Percentiles rank a stretch among this genome's conserved stretches.
phyloP scores from a whole-genome alignment of 2,113 vertebrate genomes.

The Otolemur garnettii region DNA sequence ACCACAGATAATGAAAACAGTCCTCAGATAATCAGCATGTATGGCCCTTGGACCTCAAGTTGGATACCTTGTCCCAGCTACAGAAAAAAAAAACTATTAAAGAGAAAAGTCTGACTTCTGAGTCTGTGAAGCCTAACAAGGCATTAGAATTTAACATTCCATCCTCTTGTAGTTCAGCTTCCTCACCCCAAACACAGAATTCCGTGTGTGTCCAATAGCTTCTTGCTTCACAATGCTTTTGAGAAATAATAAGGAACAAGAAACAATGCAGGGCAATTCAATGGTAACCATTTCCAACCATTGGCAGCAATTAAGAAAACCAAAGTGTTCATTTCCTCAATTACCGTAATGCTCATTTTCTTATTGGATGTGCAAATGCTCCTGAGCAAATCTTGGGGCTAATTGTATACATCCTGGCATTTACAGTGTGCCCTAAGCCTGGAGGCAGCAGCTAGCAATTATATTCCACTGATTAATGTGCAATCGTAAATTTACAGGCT shows the following conservation, averaged over 20 bases:
- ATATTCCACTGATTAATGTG: constrained; percentile 79
- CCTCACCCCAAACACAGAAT: constrained; percentile 58
- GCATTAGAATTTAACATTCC: neutral
- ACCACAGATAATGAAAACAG: too few species aligned
- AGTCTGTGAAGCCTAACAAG: neutral
- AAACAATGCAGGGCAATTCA: constrained; percentile 70
- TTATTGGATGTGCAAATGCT: constrained; percentile 67
- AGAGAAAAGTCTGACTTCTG: neutral
- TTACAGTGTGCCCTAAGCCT: constrained; percentile 59
- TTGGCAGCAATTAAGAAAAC: constrained; percentile 65
- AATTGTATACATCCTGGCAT: constrained; percentile 62
- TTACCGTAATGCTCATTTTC: constrained; percentile 79
- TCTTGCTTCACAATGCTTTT: constrained; percentile 54
- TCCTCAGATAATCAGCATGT: too few species aligned
- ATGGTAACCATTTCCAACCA: constrained; percentile 64
- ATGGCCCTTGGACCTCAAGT: too few species aligned
- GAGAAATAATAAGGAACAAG: constrained; percentile 61
- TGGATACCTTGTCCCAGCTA: neutral
- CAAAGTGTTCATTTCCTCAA: constrained; percentile 81
- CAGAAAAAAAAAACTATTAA: neutral
- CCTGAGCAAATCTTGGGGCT: constrained; percentile 68
- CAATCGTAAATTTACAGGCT: constrained; percentile 80
- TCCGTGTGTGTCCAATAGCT: constrained; percentile 25
- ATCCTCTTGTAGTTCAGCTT: constrained; percentile 10
- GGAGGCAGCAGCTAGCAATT: constrained; percentile 82